Evolutionary conservation across 2,888 invertebrate genomes (phyloP).

Genomic region (Flabesymbios commensalis): DNA sequence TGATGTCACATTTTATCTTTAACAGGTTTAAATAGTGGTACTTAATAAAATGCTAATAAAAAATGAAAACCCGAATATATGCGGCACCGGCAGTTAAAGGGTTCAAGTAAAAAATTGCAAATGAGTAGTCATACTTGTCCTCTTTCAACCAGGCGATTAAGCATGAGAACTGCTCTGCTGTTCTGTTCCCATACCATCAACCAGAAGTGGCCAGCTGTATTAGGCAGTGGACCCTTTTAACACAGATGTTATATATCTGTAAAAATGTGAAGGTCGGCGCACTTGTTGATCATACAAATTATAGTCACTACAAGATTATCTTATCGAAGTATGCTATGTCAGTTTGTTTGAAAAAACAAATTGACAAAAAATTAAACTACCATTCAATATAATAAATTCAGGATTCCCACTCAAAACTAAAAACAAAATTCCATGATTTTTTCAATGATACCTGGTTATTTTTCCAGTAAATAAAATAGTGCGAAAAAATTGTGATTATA

Average conservation of each 20-base stretch:
- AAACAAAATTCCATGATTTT: no score
- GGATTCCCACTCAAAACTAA: no score
- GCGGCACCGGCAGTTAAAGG: no score
- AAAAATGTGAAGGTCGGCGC: no score
- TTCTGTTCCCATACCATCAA: constrained; percentile 97
- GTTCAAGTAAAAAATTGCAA: no score
- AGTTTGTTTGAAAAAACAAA: neutral
- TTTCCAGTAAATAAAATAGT: no score
- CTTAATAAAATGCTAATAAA: no score
- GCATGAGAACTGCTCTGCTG: constrained; percentile 87
- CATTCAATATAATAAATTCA: neutral
- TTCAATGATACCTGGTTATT: no score
- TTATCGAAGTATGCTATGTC: neutral
- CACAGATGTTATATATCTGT: neutral
- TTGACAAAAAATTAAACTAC: neutral
- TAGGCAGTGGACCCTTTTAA: constrained; percentile 82
- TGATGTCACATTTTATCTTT: no score
- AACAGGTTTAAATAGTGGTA: no score
- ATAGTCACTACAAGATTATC: neutral
- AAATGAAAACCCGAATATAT: no score
- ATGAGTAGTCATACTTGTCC: constrained; percentile 73
- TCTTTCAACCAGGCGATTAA: constrained; percentile 93
- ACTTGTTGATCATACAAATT: neutral
- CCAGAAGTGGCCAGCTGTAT: constrained; percentile 94
- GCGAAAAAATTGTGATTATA: neutral